A percentile compares a stretch with the other conserved stretches of the same genome.
These are phyloP conservation scores for Watsonalla cultraria DNA, from an alignment of 2,888 invertebrate genomes.

Conservation along the genomic window DNA sequence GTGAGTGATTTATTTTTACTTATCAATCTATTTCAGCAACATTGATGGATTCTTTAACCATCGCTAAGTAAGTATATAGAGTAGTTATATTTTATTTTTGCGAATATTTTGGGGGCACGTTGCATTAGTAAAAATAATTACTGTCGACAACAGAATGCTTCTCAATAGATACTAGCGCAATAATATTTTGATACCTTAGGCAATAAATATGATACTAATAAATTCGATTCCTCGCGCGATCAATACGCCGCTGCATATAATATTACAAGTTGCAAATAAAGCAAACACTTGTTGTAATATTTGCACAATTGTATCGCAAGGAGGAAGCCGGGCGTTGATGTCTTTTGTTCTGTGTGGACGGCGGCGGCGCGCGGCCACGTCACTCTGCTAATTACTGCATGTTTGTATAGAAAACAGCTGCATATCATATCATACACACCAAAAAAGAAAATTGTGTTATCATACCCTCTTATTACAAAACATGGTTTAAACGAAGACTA, in stretches of 20 bases:
- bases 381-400: background rate
- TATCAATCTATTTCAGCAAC: background rate
- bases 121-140: no score
- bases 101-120: no score
- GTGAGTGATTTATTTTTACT: background rate
- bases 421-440: no score
- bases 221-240: background rate
- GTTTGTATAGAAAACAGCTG: no score
- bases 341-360: slow-evolving; percentile 33
- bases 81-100: no score
- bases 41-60: background rate
- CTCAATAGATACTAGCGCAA: no score
- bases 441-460: no score
- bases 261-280: background rate
- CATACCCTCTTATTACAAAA: no score
- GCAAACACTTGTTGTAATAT: background rate
- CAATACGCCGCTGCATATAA: background rate
- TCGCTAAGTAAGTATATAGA: background rate
- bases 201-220: no score
- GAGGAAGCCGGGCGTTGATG: slow-evolving; percentile 34
- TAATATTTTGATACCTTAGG: no score
- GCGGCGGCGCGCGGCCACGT: background rate
- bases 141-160: no score
- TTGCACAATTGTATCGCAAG: background rate
- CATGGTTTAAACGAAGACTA: no score